Evolutionary conservation across 2,113 vertebrate species (phyloP).

Genomic region (Phyllostomus hastatus): DNA sequence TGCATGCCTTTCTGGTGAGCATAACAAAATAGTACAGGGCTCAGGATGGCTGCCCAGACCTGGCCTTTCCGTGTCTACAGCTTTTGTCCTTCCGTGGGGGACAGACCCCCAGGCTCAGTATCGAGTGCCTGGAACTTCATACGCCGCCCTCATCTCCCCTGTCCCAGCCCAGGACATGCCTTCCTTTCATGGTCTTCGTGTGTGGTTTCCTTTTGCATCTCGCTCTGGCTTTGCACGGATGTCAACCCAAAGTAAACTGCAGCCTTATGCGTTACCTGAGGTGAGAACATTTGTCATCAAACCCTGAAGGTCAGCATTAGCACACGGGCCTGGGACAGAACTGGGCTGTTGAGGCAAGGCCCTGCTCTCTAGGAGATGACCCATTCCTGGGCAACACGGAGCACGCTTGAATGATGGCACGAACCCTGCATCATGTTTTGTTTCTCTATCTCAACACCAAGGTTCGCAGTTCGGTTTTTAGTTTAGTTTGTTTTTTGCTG

Average conservation of each 20-base stretch:
- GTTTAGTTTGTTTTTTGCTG: not conserved
- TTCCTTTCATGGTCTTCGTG: not conserved
- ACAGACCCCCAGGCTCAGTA: not conserved
- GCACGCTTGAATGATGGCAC: not conserved
- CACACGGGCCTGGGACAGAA: not conserved
- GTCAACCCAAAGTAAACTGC: not conserved
- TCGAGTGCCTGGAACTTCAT: not conserved
- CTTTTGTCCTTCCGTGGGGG: slow-evolving; percentile 43
- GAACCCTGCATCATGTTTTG: not conserved
- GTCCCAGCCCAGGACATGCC: not conserved
- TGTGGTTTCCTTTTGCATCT: not conserved
- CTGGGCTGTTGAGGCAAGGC: not conserved
- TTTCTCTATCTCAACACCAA: not conserved
- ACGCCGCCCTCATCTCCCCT: not conserved
- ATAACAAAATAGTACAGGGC: not conserved
- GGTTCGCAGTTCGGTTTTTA: not conserved
- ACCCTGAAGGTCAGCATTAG: not conserved
- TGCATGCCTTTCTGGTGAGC: slow-evolving; percentile 2
- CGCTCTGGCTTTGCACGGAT: not conserved
- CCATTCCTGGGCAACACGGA: not conserved
- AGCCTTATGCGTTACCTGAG: not conserved
- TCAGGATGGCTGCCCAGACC: slow-evolving; percentile 50
- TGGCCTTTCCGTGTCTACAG: slow-evolving; percentile 50
- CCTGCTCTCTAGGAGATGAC: not conserved
- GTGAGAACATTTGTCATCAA: not conserved